Evolutionary conservation across 2,113 vertebrate species (phyloP).

Genomic region (Xiphophorus hellerii): DNA sequence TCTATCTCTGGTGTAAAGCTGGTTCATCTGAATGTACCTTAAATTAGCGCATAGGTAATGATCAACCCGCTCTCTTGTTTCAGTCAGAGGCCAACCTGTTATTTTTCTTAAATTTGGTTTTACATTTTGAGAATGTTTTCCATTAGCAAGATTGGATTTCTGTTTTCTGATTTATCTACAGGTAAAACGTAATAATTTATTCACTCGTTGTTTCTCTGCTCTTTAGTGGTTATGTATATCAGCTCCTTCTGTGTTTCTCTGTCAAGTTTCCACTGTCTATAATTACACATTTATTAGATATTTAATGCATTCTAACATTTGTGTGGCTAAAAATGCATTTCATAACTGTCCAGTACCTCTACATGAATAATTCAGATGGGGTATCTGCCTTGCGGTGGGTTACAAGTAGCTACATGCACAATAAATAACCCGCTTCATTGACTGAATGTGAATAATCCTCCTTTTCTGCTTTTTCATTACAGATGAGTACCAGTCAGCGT

Average conservation of each 20-base stretch:
- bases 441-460: slow-evolving; percentile 28
- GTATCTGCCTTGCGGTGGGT: slow-evolving; percentile 23
- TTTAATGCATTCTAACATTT: slow-evolving; percentile 24
- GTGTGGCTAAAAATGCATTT: not conserved
- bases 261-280: not conserved
- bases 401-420: slow-evolving; percentile 4
- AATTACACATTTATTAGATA: slow-evolving; percentile 4
- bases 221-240: not conserved
- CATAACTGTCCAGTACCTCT: not conserved
- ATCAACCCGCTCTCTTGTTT: not conserved
- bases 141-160: not conserved
- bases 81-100: not conserved
- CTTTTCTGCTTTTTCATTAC: slow-evolving; percentile 60
- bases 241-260: not conserved
- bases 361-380: slow-evolving; percentile 27
- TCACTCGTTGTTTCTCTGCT: slow-evolving; percentile 7
- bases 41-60: not conserved
- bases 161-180: not conserved
- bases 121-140: not conserved
- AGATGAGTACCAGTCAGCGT: slow-evolving; percentile 82
- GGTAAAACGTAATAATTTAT: slow-evolving; percentile 44
- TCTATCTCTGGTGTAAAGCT: not conserved
- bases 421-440: not conserved
- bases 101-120: not conserved
- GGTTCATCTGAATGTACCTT: not conserved